phyloP scores from a whole-genome alignment of 1,140 invertebrate species.

The Alviniconcha marisindica region DNA sequence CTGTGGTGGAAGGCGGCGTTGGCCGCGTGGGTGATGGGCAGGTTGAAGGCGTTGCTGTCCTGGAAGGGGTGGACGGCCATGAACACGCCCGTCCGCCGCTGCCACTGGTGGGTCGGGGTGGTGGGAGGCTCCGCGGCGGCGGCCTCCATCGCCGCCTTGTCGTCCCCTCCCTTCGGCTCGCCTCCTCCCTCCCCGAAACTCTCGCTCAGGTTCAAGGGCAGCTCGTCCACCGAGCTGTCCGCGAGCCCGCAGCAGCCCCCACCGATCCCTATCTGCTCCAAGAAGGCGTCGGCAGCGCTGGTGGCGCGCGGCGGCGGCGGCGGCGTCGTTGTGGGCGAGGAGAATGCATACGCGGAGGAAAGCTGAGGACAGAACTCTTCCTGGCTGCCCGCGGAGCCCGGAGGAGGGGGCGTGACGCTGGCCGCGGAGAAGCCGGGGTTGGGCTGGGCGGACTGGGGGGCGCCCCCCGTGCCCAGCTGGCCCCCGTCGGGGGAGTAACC shows the following conservation, averaged over 20 bases:
- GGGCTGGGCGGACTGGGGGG: background rate
- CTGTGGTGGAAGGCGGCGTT: slow-evolving; percentile 48
- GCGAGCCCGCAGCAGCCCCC: too few species aligned
- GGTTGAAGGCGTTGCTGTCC: slow-evolving; percentile 31
- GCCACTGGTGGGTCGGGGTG: slow-evolving; percentile 22
- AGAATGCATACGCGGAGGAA: background rate
- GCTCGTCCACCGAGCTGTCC: background rate
- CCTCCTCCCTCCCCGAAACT: background rate
- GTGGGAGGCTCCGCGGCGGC: background rate
- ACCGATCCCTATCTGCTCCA: slow-evolving; percentile 12
- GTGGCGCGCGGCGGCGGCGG: background rate
- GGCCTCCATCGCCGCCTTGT: background rate
- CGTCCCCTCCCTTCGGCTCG: background rate
- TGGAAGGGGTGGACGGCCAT: slow-evolving; percentile 52
- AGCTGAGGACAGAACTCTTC: background rate
- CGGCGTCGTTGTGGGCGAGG: background rate
- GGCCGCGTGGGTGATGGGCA: slow-evolving; percentile 73
- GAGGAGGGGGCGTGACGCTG: background rate
- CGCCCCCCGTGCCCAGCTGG: background rate
- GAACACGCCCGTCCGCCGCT: slow-evolving; percentile 43
- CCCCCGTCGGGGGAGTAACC: background rate
- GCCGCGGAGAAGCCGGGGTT: background rate
- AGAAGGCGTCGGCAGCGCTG: background rate
- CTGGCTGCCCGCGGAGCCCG: background rate
- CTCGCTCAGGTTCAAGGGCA: background rate